These are phyloP conservation scores for Tillus elongatus DNA, from an alignment of 2,888 invertebrate genomes.

Conservation along the genomic window DNA sequence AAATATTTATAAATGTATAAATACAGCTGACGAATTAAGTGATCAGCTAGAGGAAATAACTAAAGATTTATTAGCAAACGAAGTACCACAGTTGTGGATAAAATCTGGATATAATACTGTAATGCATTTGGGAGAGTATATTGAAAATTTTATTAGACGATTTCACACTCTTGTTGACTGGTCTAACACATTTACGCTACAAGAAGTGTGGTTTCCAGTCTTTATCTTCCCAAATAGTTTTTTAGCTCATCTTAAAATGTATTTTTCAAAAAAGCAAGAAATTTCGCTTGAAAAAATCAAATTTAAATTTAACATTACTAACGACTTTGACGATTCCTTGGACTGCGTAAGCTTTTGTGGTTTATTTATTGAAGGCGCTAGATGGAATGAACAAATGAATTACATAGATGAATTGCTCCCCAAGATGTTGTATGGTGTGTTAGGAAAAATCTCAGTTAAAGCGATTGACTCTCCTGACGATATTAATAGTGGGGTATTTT, in stretches of 20 bases:
- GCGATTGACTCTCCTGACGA: neutral
- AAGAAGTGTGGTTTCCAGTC: neutral
- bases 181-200: neutral
- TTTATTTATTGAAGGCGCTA: neutral
- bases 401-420: neutral
- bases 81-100: neutral
- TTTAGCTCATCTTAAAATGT: no score
- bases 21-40: neutral
- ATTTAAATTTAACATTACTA: neutral
- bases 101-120: neutral
- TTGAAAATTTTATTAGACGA: neutral
- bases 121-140: neutral
- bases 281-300: no score
- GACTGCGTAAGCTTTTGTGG: neutral
- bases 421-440: neutral
- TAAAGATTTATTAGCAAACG: neutral
- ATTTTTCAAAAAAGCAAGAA: no score
- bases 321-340: neutral
- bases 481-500: neutral
- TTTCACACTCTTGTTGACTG: neutral
- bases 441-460: neutral
- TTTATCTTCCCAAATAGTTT: neutral
- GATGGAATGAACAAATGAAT: neutral
- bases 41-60: neutral
- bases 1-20: neutral